Conservation (phyloP, 2,797 vertebrate genomes). For the Alcedo quadribrachys region DNA sequence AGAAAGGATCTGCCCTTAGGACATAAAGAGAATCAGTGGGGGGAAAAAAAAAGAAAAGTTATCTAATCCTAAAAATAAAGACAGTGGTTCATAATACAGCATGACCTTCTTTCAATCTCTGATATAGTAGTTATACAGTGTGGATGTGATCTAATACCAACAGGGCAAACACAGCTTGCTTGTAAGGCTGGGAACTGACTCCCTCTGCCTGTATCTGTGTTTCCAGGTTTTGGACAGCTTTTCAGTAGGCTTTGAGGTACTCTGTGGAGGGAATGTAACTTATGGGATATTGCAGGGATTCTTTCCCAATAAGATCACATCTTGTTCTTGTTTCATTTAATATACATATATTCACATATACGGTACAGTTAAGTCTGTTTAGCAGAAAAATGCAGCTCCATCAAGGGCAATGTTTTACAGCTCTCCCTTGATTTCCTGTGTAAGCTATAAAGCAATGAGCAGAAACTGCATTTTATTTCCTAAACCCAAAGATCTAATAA, state of each 20-base stretch:
- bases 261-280: constrained; percentile 20
- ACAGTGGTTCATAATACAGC: constrained; percentile 68
- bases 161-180: constrained; percentile 31
- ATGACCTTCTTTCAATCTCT: constrained; percentile 73
- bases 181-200: background rate
- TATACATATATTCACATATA: background rate
- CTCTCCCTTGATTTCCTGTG: constrained; percentile 56
- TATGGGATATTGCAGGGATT: constrained; percentile 63
- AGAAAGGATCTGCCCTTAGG: constrained; percentile 81
- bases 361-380: constrained; percentile 11
- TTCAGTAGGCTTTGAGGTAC: constrained; percentile 37
- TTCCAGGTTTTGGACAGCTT: constrained; percentile 43
- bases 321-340: constrained; percentile 72
- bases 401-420: constrained; percentile 42
- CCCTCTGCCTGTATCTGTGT: background rate
- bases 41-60: constrained; percentile 49
- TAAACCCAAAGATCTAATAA: constrained; percentile 27
- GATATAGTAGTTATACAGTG: constrained; percentile 56
- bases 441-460: constrained; percentile 16
- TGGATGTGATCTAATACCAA: constrained; percentile 52
- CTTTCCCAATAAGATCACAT: constrained; percentile 71
- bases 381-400: constrained; percentile 14
- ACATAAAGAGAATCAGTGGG: constrained; percentile 68
- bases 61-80: constrained; percentile 79
- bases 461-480: constrained; percentile 45